These are phyloP conservation scores for Drosophila flavopinicola DNA, from an alignment of 2,888 invertebrate genomes.

Conservation along the genomic window DNA sequence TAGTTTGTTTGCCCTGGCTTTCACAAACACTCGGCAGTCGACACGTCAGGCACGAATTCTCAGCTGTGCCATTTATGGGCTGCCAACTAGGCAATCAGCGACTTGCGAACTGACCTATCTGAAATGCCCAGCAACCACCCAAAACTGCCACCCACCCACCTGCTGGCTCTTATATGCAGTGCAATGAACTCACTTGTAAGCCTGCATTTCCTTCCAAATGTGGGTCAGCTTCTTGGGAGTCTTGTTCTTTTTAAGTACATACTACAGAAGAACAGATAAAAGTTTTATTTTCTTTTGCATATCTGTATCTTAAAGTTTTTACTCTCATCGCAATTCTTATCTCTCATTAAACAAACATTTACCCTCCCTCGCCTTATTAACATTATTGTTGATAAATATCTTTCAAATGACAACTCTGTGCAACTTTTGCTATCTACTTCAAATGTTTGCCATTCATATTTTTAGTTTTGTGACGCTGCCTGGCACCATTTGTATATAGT, in stretches of 20 bases:
- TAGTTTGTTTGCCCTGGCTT: constrained; percentile 31
- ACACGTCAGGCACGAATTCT: constrained; percentile 25
- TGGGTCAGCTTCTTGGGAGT: constrained; percentile 32
- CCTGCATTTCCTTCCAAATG: constrained; percentile 19
- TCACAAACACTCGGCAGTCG: constrained; percentile 27
- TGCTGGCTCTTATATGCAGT: constrained; percentile 9
- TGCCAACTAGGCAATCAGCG: constrained; percentile 42
- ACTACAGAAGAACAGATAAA: background rate
- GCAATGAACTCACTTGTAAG: constrained; percentile 46
- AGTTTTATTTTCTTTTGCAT: background rate
- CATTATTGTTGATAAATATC: constrained; percentile 1
- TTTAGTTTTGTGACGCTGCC: constrained; percentile 3
- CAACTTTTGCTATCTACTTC: background rate
- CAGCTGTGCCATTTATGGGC: constrained; percentile 37
- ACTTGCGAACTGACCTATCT: constrained; percentile 56
- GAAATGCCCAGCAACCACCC: constrained; percentile 1
- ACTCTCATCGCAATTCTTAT: background rate
- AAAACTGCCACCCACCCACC: background rate
- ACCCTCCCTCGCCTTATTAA: background rate
- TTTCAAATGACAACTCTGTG: background rate
- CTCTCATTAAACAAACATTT: constrained; percentile 7
- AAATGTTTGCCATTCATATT: constrained; percentile 9
- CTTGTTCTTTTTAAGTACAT: background rate
- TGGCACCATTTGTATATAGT: background rate
- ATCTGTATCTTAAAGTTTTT: background rate